These are phyloP conservation scores for Enteromius anoplus DNA, from an alignment of 2,797 vertebrate species.

Conservation along the genomic window DNA sequence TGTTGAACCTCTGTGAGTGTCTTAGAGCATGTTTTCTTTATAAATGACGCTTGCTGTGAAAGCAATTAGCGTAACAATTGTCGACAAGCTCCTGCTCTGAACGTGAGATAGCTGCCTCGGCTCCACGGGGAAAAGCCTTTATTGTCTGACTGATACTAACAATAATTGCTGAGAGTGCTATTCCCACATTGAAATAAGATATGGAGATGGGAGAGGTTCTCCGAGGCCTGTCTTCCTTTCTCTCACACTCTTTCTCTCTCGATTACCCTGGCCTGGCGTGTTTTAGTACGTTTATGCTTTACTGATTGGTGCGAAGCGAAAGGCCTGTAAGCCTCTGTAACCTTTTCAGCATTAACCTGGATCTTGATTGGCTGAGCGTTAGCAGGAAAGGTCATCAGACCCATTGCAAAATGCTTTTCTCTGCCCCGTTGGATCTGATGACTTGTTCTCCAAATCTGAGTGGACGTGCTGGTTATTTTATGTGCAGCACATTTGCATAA, in stretches of 20 bases:
- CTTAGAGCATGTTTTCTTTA: constrained; percentile 76
- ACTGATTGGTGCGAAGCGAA: neutral
- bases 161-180: constrained; percentile 74
- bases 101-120: constrained; percentile 69
- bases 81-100: constrained; percentile 74
- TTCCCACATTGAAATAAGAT: constrained; percentile 69
- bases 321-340: neutral
- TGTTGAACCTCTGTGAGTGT: constrained; percentile 46
- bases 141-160: constrained; percentile 72
- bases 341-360: constrained; percentile 23
- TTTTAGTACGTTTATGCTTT: neutral
- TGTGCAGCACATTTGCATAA: neutral
- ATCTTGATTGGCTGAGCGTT: neutral
- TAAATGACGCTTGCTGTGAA: constrained; percentile 76
- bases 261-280: neutral
- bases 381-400: constrained; percentile 22
- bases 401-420: constrained; percentile 1
- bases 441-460: constrained; percentile 1
- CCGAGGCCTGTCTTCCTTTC: constrained; percentile 12
- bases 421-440: constrained; percentile 2
- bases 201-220: constrained; percentile 53
- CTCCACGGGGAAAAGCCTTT: constrained; percentile 77
- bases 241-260: neutral
- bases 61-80: constrained; percentile 81
- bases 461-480: neutral